phyloP scores from a whole-genome alignment of 2,888 invertebrate species.

The Mesochorus sp. region DNA sequence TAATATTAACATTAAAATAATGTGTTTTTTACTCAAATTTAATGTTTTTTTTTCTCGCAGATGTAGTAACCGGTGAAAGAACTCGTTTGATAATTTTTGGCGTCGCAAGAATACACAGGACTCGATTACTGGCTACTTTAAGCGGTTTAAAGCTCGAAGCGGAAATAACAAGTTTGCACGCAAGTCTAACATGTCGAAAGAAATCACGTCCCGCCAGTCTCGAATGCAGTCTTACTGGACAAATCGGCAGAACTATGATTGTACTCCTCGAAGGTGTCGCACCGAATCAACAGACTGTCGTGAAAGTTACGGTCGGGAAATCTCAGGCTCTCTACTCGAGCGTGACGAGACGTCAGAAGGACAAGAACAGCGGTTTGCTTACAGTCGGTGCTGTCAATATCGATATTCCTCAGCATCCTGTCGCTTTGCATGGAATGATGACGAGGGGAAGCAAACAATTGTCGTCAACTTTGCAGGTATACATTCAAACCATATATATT shows the following conservation, averaged over 20 bases:
- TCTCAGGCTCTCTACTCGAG: constrained; percentile 96
- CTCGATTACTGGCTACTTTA: constrained; percentile 92
- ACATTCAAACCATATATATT: too few relatives aligned
- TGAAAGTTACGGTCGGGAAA: constrained; percentile 95
- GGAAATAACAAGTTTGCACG: constrained; percentile 95
- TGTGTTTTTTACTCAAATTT: neutral
- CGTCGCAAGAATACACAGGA: constrained; percentile 92
- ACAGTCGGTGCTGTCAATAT: constrained; percentile 95
- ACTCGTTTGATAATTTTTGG: constrained; percentile 93
- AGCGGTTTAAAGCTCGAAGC: constrained; percentile 97
- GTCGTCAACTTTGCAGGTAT: constrained; percentile 95
- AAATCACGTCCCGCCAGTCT: constrained; percentile 88
- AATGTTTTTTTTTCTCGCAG: constrained; percentile 70
- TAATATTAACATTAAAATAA: neutral
- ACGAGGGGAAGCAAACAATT: constrained; percentile 96
- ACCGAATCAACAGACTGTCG: constrained; percentile 96
- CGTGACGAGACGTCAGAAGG: constrained; percentile 88
- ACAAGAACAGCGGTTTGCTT: constrained; percentile 91
- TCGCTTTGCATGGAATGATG: constrained; percentile 99
- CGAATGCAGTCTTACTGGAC: constrained; percentile 93
- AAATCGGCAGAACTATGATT: constrained; percentile 95
- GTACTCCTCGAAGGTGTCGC: constrained; percentile 95
- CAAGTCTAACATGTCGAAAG: constrained; percentile 95
- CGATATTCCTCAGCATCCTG: constrained; percentile 99
- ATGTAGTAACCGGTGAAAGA: constrained; percentile 85